Percentiles rank a stretch among this genome's conserved stretches.
Evolutionary conservation across 2,888 invertebrate genomes (phyloP).

Genomic region (Conchocele bisecta): DNA sequence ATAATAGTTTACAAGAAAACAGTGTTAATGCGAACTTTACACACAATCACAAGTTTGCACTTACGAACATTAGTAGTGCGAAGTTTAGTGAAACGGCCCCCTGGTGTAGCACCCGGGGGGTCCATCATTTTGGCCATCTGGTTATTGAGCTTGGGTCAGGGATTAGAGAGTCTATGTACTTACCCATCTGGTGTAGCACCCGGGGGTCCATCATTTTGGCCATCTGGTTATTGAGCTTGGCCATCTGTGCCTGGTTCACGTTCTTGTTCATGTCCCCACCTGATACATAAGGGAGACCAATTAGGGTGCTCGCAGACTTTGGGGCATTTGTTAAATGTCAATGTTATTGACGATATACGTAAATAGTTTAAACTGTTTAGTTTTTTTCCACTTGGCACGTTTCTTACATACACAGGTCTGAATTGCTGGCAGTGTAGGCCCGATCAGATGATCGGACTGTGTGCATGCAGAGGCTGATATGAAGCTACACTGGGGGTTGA

Average conservation of each 20-base stretch:
- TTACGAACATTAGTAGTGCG: background rate
- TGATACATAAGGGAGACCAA: slow-evolving; percentile 15
- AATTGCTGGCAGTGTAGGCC: too few relatives aligned
- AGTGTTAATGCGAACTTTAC: too few relatives aligned
- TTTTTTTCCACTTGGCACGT: too few relatives aligned
- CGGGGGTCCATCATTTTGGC: slow-evolving; percentile 99
- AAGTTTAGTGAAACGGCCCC: background rate
- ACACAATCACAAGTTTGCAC: too few relatives aligned
- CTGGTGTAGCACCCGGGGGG: background rate
- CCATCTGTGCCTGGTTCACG: slow-evolving; percentile 99
- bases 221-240: slow-evolving; percentile 99
- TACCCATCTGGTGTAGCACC: slow-evolving; percentile 96
- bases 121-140: too few relatives aligned
- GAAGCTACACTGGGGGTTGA: too few relatives aligned
- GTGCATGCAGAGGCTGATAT: too few relatives aligned
- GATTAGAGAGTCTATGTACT: slow-evolving; percentile 29
- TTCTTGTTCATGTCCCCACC: slow-evolving; percentile 99
- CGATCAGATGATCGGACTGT: too few relatives aligned
- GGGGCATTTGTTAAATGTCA: background rate
- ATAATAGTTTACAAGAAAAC: too few relatives aligned
- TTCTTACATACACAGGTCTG: too few relatives aligned
- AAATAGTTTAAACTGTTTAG: background rate
- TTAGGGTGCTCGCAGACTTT: background rate
- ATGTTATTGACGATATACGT: background rate
- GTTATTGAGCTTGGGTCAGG: background rate